These are phyloP conservation scores for Anarhynchus alexandrinus DNA, from an alignment of 2,113 vertebrate species.

Conservation along the genomic window DNA sequence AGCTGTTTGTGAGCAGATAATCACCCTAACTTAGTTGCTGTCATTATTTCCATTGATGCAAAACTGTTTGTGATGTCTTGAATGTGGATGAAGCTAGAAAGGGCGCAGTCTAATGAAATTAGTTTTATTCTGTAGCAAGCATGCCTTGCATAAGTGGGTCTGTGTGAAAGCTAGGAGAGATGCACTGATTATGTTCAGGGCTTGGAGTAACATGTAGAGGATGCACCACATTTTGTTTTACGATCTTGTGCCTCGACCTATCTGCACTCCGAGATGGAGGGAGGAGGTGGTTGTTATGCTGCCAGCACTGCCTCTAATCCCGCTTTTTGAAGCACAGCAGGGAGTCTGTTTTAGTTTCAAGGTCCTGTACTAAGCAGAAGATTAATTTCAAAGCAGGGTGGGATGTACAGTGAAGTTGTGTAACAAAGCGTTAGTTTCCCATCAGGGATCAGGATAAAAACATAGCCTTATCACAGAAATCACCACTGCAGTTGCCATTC, in stretches of 20 bases:
- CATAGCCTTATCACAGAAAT: not conserved
- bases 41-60: not conserved
- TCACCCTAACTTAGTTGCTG: not conserved
- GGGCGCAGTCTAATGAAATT: not conserved
- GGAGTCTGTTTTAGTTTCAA: not conserved
- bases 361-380: not conserved
- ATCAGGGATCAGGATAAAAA: rapidly evolving
- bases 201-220: too few relatives aligned
- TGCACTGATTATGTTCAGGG: too few relatives aligned
- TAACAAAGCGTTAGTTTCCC: not conserved
- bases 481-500: rapidly evolving
- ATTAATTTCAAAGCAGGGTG: not conserved
- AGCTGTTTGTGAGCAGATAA: not conserved
- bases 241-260: rapidly evolving
- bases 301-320: too few relatives aligned
- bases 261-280: rapidly evolving
- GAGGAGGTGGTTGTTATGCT: rapidly evolving
- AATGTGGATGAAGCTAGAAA: not conserved
- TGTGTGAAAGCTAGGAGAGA: rapidly evolving
- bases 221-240: rapidly evolving
- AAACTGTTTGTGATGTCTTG: not conserved
- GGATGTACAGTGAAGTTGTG: not conserved
- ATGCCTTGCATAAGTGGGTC: not conserved
- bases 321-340: not conserved
- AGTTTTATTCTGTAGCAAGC: not conserved